Evolutionary conservation across 2,797 vertebrate genomes (phyloP).

Genomic region (Eulemur coronatus): DNA sequence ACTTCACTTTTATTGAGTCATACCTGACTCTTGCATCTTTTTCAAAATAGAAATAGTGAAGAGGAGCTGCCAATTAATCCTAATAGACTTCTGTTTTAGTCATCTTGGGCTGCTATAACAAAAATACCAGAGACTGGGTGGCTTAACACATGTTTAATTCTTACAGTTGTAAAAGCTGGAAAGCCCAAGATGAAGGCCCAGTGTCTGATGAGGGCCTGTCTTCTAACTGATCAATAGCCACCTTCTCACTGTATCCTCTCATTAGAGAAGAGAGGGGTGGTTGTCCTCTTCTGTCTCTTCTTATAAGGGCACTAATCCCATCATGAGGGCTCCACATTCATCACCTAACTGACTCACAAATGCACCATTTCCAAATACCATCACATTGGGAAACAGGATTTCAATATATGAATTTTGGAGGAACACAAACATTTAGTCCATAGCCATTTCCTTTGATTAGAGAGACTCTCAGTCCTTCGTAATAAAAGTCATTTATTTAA

Average conservation of each 20-base stretch:
- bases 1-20: not conserved
- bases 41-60: not conserved
- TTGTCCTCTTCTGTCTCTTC: not conserved
- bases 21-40: not conserved
- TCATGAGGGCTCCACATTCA: not conserved
- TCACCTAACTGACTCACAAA: not conserved
- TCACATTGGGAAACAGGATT: not conserved
- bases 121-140: not conserved
- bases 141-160: not conserved
- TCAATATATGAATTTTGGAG: not conserved
- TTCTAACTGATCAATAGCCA: not conserved
- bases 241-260: not conserved
- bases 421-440: not conserved
- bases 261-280: not conserved
- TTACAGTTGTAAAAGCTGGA: not conserved
- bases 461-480: not conserved
- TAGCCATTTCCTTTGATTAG: not conserved
- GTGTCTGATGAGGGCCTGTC: not conserved
- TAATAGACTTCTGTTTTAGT: not conserved
- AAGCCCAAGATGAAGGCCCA: not conserved
- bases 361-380: not conserved
- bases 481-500: not conserved
- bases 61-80: not conserved
- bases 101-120: not conserved
- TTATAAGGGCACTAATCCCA: not conserved